Evolutionary conservation across 2,113 vertebrate genomes (phyloP), one percentile per base, ranked within the genome.

Genomic region (Butastur rufipennis): DNA sequence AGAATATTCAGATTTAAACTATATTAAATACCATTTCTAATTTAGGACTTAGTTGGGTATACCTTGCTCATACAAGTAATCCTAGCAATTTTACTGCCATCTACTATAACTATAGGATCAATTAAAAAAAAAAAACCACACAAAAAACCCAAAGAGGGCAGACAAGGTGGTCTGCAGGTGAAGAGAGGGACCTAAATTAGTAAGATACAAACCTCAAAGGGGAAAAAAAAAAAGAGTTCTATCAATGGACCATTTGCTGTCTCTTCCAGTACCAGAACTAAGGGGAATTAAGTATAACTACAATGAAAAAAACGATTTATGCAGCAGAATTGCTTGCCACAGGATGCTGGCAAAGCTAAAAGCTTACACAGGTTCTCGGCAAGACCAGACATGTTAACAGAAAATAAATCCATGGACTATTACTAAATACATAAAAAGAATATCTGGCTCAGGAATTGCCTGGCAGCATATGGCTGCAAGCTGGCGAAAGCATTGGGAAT

Each of bases 331-430:
- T 66, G 55, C 29, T 88, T 88, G 71, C 52, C 48, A 52, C 23
- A 43, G 40, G 52, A 56, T 43, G 26, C 53, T 72, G 78, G 22
- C 25, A 36, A 72, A 81, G n/a, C 56, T 71, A 27, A 90, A 85
- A 85, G 16, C 79, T 85, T 55, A 55, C 79, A 79, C 7, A 32
- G 56, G 34, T 52, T 74, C 81, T 67, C 1, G 0, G 66, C 74
- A 85, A 90, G 85, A 82, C 66, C 0, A 0, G 70, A 75, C 29
- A 36, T 10, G 47, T 59, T 75, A 3, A 1, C 0, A 0, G 53
- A 79, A 87, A 72, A 87, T 21, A 47, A 8, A 85, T 47, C 79
- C 29, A 56, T 12, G 25, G 65, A 25, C 53, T 83, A 32, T 47
- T 68, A 73, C 48, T 75, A 52, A 82, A 85, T 9, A 71, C 13